phyloP scores from a whole-genome alignment of 2,797 vertebrate species.

The Dryobates pubescens region DNA sequence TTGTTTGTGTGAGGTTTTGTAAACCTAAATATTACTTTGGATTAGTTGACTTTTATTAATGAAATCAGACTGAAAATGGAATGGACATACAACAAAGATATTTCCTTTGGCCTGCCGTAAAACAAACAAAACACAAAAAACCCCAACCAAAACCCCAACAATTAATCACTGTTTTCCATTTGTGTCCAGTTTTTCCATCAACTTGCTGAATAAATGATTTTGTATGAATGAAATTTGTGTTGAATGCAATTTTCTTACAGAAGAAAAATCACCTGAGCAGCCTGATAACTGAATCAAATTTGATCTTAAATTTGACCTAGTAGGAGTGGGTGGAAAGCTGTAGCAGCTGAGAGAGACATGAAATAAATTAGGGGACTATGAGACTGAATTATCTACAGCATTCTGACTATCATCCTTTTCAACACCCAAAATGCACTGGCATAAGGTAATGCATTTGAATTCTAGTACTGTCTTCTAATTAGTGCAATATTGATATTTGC shows the following conservation, averaged over 20 bases:
- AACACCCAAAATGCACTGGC: not conserved
- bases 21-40: not conserved
- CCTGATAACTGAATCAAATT: not conserved
- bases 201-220: not conserved
- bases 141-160: too few species aligned
- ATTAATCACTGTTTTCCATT: not conserved
- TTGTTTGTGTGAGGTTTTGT: too few species aligned
- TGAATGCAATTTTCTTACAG: not conserved
- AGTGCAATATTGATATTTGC: not conserved
- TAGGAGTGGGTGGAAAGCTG: not conserved
- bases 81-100: not conserved
- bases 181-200: not conserved
- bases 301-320: not conserved
- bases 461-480: not conserved
- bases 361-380: not conserved
- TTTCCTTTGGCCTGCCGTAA: not conserved
- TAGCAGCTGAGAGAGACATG: not conserved
- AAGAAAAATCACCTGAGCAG: not conserved
- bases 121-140: not conserved
- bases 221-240: not conserved
- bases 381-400: not conserved
- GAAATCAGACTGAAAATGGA: not conserved
- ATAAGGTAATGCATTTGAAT: not conserved
- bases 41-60: not conserved
- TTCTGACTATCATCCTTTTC: not conserved